phyloP scores from a whole-genome alignment of 2,797 vertebrate genomes.

The Thunnus albacares region DNA sequence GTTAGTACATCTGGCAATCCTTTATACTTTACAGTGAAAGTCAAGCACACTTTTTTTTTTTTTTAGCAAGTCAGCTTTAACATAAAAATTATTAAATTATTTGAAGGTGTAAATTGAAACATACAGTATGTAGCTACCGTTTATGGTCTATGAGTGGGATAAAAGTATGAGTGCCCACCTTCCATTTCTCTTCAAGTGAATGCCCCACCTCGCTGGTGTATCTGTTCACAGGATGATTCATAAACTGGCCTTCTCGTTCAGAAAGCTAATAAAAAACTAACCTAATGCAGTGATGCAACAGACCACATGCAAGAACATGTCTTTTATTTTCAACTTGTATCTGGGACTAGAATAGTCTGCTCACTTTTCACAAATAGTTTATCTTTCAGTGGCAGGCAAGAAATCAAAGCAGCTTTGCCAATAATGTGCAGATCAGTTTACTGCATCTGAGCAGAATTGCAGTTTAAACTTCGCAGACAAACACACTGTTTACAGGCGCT shows the following conservation, averaged over 20 bases:
- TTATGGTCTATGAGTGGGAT: slow-evolving; percentile 13
- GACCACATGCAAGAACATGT: slow-evolving; percentile 14
- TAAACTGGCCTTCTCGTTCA: slow-evolving; percentile 38
- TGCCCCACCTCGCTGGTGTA: slow-evolving; percentile 8
- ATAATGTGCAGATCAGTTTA: slow-evolving; percentile 33
- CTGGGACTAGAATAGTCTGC: slow-evolving; percentile 2
- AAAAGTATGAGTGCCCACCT: slow-evolving; percentile 5
- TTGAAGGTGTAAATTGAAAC: slow-evolving; percentile 17
- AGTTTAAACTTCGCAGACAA: slow-evolving; percentile 33
- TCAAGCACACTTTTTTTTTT: background rate
- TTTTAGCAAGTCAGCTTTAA: background rate
- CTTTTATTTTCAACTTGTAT: slow-evolving; percentile 11
- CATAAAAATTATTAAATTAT: background rate
- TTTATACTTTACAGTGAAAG: slow-evolving; percentile 14
- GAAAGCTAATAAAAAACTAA: slow-evolving; percentile 4
- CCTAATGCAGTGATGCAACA: slow-evolving; percentile 23
- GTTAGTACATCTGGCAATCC: slow-evolving; percentile 11
- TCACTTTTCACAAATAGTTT: slow-evolving; percentile 5
- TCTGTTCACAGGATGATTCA: slow-evolving; percentile 44
- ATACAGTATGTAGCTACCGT: background rate
- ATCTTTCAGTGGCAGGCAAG: slow-evolving; percentile 12
- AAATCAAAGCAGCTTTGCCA: slow-evolving; percentile 59
- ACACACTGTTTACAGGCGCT: slow-evolving; percentile 33
- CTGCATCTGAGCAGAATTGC: slow-evolving; percentile 59
- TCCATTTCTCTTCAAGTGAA: slow-evolving; percentile 31